Evolutionary conservation across 2,113 vertebrate species (phyloP).

Genomic region (Tyto alba): DNA sequence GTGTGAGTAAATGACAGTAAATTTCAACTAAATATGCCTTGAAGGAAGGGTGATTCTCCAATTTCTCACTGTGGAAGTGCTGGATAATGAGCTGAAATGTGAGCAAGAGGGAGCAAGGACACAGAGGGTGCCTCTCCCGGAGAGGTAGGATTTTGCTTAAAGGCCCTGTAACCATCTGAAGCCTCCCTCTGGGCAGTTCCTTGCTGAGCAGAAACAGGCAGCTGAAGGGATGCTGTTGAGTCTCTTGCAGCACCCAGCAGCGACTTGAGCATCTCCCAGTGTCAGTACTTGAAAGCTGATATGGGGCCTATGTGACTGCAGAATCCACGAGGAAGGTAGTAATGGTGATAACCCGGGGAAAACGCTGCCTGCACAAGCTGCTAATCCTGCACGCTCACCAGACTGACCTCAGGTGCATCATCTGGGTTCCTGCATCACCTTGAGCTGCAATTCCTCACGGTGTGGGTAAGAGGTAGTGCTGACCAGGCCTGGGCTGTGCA

Average conservation of each 20-base stretch:
- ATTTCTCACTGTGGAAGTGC: not conserved
- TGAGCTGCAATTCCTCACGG: not conserved
- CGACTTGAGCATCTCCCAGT: rapidly evolving
- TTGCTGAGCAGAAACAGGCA: not conserved
- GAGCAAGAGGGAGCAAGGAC: not conserved
- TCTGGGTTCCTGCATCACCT: too few species aligned
- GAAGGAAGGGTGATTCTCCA: not conserved
- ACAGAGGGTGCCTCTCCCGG: not conserved
- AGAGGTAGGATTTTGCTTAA: not conserved
- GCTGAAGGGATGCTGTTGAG: not conserved
- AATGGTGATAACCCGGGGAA: not conserved
- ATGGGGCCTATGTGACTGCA: not conserved
- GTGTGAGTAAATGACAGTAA: not conserved
- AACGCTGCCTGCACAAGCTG: not conserved
- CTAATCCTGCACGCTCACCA: not conserved
- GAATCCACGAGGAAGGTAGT: not conserved
- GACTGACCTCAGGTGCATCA: not conserved
- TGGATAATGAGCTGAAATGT: not conserved
- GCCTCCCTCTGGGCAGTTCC: not conserved
- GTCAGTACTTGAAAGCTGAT: not conserved
- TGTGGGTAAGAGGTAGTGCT: not conserved
- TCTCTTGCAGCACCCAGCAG: not conserved
- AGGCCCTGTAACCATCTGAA: not conserved
- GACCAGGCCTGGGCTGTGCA: not conserved
- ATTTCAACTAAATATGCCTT: not conserved